Base-by-base conservation (phyloP, 2,113 vertebrate genomes). In the Suricata suricatta region DNA sequence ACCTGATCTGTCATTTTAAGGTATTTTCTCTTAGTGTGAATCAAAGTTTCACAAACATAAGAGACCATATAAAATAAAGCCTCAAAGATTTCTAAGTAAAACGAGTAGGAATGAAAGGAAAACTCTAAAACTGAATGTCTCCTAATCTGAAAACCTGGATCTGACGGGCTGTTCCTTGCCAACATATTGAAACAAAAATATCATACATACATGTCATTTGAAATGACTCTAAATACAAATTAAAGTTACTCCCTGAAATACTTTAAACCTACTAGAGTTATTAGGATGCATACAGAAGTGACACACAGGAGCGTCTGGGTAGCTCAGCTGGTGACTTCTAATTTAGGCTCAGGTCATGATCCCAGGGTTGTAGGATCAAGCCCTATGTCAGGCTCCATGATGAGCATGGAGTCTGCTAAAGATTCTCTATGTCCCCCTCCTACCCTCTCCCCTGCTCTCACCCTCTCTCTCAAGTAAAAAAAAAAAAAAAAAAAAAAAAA, bases 151-250 rank as follows among this genome's bases (percentile, higher is more conserved):
- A 97, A 92, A 93, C 23, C 41, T 80, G 90, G 27, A 88, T 81
- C 16, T 72, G 33, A 96, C 27, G 14, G n/a, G 72, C 77, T 60
- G 79, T 87, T 95, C 9, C 71, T 82, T 57, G 44, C 68, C 77
- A 97, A 74, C 63, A 41, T 86, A 80, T 0, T 96, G 12, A 96
- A 94, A 96, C 38, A 72, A 95, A 93, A 94, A 77, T 66, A 41
- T 47, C n/a, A 90, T 10, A 66, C 13, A 33, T 54, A 54, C 21
- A 60, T 23, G 23, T 60, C 29, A 83, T 94, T 52, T 90, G 63
- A 92, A 90, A 86, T 64, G 17, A 93, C 63, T 84, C 15, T 90
- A 83, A 93, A 84, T n/a, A 85, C 21, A 88, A 96, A 94, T 80
- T 85, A 81, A 92, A 77, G 27, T 38, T 85, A 81, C 16, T 92